Evolutionary conservation across 2,113 vertebrate genomes (phyloP), one percentile per base, ranked within the genome.

Genomic region (Pleuronectes platessa): DNA sequence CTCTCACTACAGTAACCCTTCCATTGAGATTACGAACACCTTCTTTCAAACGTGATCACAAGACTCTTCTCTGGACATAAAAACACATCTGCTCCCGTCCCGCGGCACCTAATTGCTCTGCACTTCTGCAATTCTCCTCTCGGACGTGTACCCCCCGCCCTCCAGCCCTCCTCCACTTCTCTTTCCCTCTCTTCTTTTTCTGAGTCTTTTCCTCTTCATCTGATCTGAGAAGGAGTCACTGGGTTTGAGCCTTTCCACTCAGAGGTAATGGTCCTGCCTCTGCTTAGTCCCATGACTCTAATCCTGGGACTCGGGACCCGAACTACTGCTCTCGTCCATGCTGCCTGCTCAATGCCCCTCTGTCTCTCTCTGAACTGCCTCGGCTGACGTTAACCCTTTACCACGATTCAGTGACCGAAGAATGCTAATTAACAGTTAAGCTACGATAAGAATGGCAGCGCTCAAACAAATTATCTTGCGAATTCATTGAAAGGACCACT

Each of bases 241-340:
- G 90, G 64, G 92, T 91, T 92, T 89, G 88, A 90, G 86, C 68
- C 81, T 86, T 89, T 89, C 70, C 71, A 81, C 87, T 87, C 81
- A 88, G 74, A 84, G 82, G 83, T 92, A 90, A 87, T 91, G 86
- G 89, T 90, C 85, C 91, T 90, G 90, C 89, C 85, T 92, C 86
- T 89, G 76, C 79, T 74, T 71, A 86, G 92, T 92, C 92, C 88
- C 88, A 91, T 93, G 91, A 93, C 90, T 90, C 83, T 92, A 93
- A 93, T 93, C 91, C 91, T 73, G 78, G 85, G 83, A 91, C 89
- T 88, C 80, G 73, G 80, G 85, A 85, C 84, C 80, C 58, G 21
- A 83, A 76, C 90, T 87, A 81, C 82, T 85, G 82, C 89, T 79
- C 78, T 84, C 69, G 69, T 79, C 68, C 58, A 69, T 60, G 68